A percentile compares a stretch with the other conserved stretches of the same genome.
Evolutionary conservation across 92 coral and sea anemone genomes (phyloP).

Genomic region (Epizoanthus rinbou): DNA sequence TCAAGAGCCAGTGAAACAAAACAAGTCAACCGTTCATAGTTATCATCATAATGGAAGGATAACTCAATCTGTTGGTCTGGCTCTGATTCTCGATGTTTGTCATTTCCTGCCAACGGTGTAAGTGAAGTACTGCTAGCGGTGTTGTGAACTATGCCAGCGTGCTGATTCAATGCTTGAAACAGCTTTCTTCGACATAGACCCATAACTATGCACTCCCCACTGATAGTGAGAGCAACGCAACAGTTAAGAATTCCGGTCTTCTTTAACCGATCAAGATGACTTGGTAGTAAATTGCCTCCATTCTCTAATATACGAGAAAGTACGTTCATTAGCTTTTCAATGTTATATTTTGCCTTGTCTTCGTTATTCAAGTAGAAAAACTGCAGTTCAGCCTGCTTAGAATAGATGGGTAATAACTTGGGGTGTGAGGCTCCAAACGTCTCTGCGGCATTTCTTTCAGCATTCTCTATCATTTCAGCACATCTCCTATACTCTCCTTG

Average conservation of each 20-base stretch:
- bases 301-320: constrained; percentile 1
- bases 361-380: neutral
- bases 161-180: neutral
- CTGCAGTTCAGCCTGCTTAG: constrained; percentile 11
- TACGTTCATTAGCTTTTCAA: neutral
- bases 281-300: constrained; percentile 5
- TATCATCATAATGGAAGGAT: neutral
- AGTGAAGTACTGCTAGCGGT: neutral
- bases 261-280: constrained; percentile 4
- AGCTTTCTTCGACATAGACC: neutral
- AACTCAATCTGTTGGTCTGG: neutral
- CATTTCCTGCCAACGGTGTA: neutral
- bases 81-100: neutral
- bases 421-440: constrained; percentile 4
- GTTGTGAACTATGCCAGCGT: neutral
- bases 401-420: constrained; percentile 6
- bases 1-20: neutral
- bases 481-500: neutral
- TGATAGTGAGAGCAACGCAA: neutral
- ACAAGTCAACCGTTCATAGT: neutral
- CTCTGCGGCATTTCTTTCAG: constrained; percentile 1
- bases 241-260: constrained; percentile 25
- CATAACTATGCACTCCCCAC: neutral
- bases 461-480: neutral
- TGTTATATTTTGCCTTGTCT: neutral